Percentiles rank a stretch among this genome's conserved stretches.
These are phyloP conservation scores for Xanthia togata DNA, from an alignment of 2,888 invertebrate species.

Conservation along the genomic window DNA sequence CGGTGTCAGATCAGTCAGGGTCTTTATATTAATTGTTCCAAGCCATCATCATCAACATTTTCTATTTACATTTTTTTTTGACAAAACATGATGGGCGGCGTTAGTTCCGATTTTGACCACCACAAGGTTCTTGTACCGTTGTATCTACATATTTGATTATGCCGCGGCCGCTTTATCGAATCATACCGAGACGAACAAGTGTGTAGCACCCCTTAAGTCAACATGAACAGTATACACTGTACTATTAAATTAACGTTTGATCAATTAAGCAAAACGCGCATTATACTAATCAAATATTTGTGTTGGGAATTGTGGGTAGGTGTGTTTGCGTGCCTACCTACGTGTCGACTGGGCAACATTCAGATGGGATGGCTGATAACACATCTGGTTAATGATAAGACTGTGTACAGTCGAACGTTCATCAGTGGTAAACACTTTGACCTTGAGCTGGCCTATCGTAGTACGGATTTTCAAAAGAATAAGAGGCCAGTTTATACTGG, in stretches of 20 bases:
- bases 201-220: neutral
- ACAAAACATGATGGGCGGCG: too few relatives aligned
- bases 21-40: too few relatives aligned
- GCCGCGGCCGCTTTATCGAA: too few relatives aligned
- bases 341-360: neutral
- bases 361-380: constrained; percentile 2
- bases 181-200: too few relatives aligned
- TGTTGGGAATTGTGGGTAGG: neutral
- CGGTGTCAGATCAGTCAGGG: too few relatives aligned
- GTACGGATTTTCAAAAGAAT: neutral
- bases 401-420: too few relatives aligned
- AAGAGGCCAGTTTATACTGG: neutral
- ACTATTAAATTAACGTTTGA: constrained; percentile 26
- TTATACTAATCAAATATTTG: constrained; percentile 44
- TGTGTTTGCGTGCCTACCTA: neutral
- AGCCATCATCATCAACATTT: too few relatives aligned
- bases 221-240: neutral
- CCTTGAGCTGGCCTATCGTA: neutral
- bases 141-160: too few relatives aligned
- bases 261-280: constrained; percentile 44
- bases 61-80: too few relatives aligned
- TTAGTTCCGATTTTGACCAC: too few relatives aligned
- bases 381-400: neutral
- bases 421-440: neutral
- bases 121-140: too few relatives aligned